Conservation (phyloP, 37 sponge, comb jelly and placozoan species). For the Oscarella lobularis region DNA sequence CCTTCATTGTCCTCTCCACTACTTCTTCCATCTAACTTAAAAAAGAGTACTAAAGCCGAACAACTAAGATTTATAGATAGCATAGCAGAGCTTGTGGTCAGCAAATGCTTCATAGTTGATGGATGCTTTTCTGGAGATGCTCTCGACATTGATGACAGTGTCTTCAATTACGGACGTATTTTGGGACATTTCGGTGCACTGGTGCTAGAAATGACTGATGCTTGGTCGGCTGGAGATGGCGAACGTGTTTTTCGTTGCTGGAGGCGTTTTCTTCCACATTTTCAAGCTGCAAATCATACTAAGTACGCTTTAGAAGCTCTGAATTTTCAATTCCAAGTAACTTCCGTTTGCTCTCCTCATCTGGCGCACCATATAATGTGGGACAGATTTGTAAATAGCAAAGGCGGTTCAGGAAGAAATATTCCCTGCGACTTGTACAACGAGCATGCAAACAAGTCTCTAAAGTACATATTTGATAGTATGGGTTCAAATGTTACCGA, state of each 20-base stretch:
- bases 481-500: slow-evolving; percentile 25
- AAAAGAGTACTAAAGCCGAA: background rate
- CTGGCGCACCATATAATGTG: slow-evolving; percentile 23
- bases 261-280: slow-evolving; percentile 26
- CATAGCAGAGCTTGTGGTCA: slow-evolving; percentile 9
- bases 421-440: slow-evolving; percentile 34
- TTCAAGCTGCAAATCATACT: background rate
- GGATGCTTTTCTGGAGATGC: no score
- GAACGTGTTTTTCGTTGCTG: slow-evolving; percentile 21
- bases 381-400: slow-evolving; percentile 27
- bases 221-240: slow-evolving; percentile 37
- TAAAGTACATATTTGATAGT: slow-evolving; percentile 20
- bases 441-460: slow-evolving; percentile 28
- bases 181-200: slow-evolving; percentile 20
- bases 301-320: slow-evolving; percentile 22
- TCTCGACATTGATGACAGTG: slow-evolving; percentile 7
- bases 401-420: slow-evolving; percentile 21
- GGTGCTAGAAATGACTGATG: slow-evolving; percentile 13
- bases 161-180: slow-evolving; percentile 23
- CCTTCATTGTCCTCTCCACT: background rate
- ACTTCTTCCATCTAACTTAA: background rate
- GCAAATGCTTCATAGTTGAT: slow-evolving; percentile 4
- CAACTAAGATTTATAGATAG: background rate
- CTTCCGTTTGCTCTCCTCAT: slow-evolving; percentile 4
- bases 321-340: slow-evolving; percentile 8